Base-by-base conservation (phyloP, 2,888 invertebrate species). In the Ennomos fuscantarius region DNA sequence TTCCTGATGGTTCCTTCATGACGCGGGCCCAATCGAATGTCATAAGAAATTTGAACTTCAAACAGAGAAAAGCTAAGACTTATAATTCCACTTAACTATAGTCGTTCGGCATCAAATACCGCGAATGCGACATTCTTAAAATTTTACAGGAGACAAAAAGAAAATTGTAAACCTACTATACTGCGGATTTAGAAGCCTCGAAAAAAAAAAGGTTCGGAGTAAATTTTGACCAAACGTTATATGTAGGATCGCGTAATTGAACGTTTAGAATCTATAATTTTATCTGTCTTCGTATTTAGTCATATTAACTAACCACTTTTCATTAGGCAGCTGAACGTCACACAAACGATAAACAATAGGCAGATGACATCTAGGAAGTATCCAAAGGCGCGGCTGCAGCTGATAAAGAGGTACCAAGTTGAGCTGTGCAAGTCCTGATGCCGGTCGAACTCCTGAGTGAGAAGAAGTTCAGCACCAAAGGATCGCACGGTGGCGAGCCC, bases 401-500 rank as follows among this genome's bases (percentile, higher is more conserved):
- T 89, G 55, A 94, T 93, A 75, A 93, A 95, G 81, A 95, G 93
- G 69, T 93, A 95, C 94, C 94, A 95, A 1, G 95, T 94, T 31
- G 95, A 93, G 39, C 94, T 93, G 76, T 95, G 95, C 35, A 93
- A 77, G 79, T 95, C 94, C 70, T 95, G 94, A 57, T 89, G 94
- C 66, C 72, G 82, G 68, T 87, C 92, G 78, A 94, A 94, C 70
- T 94, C 94, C 10, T 85, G 79, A 1, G 90, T 87, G 46, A 97
- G 92, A 8, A 94, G 93, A 1, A 90, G 73, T 79, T 97, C 94
- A 0, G 95, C 95, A 1, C 94, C 93, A 71, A 95, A 96, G 0
- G 97, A 96, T 54, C 98, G 89, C 43, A 98, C 96, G 0, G 97
- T 97, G 0, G 96, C 94, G 15, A 97, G 82, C 0, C 97, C 97